Evolutionary conservation across 1,140 invertebrate species (phyloP), one percentile per base, ranked within the genome.

Genomic region (Oppia nitens): DNA sequence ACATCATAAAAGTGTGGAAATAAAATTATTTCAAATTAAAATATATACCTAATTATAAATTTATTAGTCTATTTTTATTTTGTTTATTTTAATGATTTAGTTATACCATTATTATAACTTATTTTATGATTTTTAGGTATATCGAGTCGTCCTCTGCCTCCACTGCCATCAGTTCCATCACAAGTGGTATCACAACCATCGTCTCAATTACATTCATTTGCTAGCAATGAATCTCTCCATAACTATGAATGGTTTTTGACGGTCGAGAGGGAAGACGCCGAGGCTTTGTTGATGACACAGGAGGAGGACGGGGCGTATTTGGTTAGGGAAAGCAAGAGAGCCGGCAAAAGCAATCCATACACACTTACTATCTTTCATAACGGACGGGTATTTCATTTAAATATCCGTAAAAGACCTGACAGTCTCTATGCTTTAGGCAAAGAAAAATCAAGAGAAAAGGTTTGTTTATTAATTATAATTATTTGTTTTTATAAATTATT

Each of bases 401-500:
- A 68, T 52, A 64, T 69, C 25, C 57, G 68, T 2, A 48, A 59
- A 49, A 53, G 63, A 58, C 12, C 52, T 4, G 66, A 69, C 57
- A 55, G 55, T 14, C 62, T 47, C 21, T 68, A 60, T 59, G 66
- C 68, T 25, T 60, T 69, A n/a, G 68, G 68, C 20, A 65, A 55
- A 52, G 66, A 67, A 55, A 69, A 69, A 52, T 28, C 54, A 9
- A 66, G 60, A 62, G 68, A 69, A 61, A 65, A 67, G 62, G 67
- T 68, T n/a, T n/a, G n/a, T 6, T 17, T 20, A 59, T 11, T 57
- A 21, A 54, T 49, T 27, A 62, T 61, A 24, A 24, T 53, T 14
- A 6, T 24, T 24, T 2, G 26, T 27, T 25, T n/a, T 26, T 26
- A 53, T 53, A 53, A n/a, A 25, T 25, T 14, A 25, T 27, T 26